phyloP scores from a whole-genome alignment of 2,113 vertebrate species.

The Eulemur rufifrons region DNA sequence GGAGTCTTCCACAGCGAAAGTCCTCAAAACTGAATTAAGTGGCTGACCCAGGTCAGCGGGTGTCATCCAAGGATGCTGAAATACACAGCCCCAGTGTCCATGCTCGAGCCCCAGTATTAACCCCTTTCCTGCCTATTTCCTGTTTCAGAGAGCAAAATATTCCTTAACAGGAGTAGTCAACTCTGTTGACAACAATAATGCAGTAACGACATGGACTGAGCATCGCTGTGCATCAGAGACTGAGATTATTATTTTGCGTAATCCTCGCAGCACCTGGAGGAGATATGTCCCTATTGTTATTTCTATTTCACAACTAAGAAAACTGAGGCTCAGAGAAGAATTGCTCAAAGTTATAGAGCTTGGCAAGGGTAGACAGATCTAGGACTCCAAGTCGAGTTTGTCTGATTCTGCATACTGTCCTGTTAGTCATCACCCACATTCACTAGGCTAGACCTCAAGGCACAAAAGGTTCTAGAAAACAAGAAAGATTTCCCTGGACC shows the following conservation, averaged over 20 bases:
- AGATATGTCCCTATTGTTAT: not conserved
- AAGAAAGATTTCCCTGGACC: not conserved
- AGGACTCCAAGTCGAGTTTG: not conserved
- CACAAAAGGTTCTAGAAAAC: not conserved
- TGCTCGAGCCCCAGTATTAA: not conserved
- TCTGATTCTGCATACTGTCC: not conserved
- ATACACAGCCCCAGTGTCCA: not conserved
- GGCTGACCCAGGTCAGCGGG: not conserved
- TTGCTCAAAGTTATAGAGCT: not conserved
- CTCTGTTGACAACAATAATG: not conserved
- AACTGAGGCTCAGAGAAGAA: not conserved
- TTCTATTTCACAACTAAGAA: not conserved
- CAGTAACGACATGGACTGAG: not conserved
- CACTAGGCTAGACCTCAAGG: not conserved
- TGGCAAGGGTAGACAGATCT: not conserved
- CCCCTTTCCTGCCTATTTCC: not conserved
- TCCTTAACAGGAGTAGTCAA: not conserved
- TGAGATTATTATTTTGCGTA: not conserved
- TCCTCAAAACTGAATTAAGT: not conserved
- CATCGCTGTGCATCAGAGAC: not conserved
- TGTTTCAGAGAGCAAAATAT: not conserved
- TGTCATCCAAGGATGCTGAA: not conserved
- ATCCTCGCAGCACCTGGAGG: not conserved
- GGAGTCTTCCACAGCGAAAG: not conserved
- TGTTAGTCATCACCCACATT: not conserved